phyloP scores from a whole-genome alignment of 2,888 invertebrate species.

The Thalpophila matura region DNA sequence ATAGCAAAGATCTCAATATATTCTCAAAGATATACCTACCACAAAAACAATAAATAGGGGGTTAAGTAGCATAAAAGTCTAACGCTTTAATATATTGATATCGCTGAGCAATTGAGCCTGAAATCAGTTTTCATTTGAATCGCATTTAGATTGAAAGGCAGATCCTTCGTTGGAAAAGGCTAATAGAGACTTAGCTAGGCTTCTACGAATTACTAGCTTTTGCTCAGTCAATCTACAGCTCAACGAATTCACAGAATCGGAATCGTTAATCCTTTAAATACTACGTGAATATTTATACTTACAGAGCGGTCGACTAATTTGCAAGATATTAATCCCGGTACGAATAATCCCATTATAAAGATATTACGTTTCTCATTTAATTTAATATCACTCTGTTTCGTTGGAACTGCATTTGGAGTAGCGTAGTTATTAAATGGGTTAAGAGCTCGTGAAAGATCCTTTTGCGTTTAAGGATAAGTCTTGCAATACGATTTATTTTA shows the following conservation, averaged over 20 bases:
- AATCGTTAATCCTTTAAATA: constrained; percentile 49
- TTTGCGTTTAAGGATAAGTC: constrained; percentile 27
- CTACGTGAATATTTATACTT: constrained; percentile 61
- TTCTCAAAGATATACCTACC: too few species aligned
- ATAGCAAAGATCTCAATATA: too few species aligned
- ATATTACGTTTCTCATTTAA: constrained; percentile 64
- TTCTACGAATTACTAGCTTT: constrained; percentile 6
- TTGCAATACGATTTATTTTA: constrained; percentile 50
- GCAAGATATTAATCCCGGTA: constrained; percentile 66
- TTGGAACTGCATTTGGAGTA: constrained; percentile 44
- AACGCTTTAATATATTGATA: constrained; percentile 8
- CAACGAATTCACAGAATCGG: constrained; percentile 40
- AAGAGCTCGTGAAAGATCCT: constrained; percentile 36
- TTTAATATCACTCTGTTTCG: constrained; percentile 48
- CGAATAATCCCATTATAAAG: constrained; percentile 65
- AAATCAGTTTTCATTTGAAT: too few species aligned
- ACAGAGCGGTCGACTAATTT: constrained; percentile 59
- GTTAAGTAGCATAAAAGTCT: too few species aligned
- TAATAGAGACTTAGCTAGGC: constrained; percentile 5
- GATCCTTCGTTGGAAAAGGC: not conserved
- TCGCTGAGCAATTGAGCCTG: too few species aligned
- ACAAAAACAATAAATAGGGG: too few species aligned
- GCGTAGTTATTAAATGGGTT: constrained; percentile 46
- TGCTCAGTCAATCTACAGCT: constrained; percentile 11
- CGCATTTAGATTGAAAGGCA: not conserved